Percentiles rank a stretch among this genome's conserved stretches.
These are phyloP conservation scores for Centropyge bicolor DNA, from an alignment of 2,797 vertebrate species.

Conservation along the genomic window DNA sequence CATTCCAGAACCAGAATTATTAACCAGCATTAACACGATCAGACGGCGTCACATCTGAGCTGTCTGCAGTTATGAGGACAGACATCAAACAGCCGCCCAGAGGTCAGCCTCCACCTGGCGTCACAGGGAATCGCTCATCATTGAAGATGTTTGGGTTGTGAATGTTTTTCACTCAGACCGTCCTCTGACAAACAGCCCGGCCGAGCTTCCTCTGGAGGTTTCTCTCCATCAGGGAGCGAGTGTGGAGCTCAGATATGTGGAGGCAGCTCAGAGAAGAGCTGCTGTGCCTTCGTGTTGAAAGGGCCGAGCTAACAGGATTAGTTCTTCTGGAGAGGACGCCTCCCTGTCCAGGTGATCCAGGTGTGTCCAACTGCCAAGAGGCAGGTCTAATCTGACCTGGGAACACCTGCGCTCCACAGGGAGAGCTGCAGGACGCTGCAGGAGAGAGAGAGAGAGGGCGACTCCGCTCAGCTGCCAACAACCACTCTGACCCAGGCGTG, in stretches of 20 bases:
- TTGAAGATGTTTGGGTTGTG: too few species aligned
- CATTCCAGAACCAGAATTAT: too few species aligned
- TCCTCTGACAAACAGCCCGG: not conserved
- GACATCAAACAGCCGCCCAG: not conserved
- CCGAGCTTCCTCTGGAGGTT: not conserved
- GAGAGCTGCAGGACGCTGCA: too few species aligned
- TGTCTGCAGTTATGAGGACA: not conserved
- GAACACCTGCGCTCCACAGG: not conserved
- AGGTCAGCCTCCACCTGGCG: not conserved
- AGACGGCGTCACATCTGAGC: not conserved
- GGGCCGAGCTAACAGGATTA: not conserved
- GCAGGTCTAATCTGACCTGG: not conserved
- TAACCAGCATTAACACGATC: too few species aligned
- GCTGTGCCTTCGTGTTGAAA: not conserved
- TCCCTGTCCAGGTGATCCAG: not conserved
- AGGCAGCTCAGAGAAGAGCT: slow-evolving; percentile 5
- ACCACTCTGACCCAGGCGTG: not conserved
- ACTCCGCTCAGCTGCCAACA: not conserved
- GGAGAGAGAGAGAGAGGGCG: too few species aligned
- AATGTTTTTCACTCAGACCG: too few species aligned
- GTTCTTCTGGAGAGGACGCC: not conserved
- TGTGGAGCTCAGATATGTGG: slow-evolving; percentile 10
- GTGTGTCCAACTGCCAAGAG: not conserved
- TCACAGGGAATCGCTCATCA: not conserved
- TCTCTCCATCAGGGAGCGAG: not conserved